A percentile compares a stretch with the other conserved stretches of the same genome.
These are phyloP conservation scores for Elephantulus edwardii DNA, from an alignment of 2,113 vertebrate genomes.

Conservation along the genomic window DNA sequence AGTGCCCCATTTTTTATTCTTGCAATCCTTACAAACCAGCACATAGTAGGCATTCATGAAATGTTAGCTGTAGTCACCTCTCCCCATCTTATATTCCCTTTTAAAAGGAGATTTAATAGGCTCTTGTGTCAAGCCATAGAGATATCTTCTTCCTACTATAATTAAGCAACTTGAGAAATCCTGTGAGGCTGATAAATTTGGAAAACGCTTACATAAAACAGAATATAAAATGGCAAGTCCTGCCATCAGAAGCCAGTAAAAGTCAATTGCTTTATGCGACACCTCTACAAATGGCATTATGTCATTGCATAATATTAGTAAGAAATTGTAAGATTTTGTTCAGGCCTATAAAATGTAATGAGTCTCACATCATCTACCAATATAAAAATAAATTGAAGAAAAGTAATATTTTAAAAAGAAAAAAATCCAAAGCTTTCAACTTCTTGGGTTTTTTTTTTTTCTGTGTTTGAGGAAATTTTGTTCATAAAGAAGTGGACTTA, in stretches of 20 bases:
- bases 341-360: slow-evolving; percentile 86
- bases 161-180: slow-evolving; percentile 87
- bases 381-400: slow-evolving; percentile 79
- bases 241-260: slow-evolving; percentile 89
- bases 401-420: slow-evolving; percentile 74
- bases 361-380: slow-evolving; percentile 85
- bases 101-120: slow-evolving; percentile 71
- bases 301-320: slow-evolving; percentile 88
- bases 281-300: slow-evolving; percentile 89
- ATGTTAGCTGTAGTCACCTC: not conserved
- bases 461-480: slow-evolving; percentile 79
- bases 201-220: slow-evolving; percentile 86
- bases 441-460: slow-evolving; percentile 79
- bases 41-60: not conserved
- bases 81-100: slow-evolving; percentile 24
- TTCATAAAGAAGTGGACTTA: slow-evolving; percentile 70
- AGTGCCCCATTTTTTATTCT: not conserved
- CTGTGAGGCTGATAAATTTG: slow-evolving; percentile 85
- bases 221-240: slow-evolving; percentile 85
- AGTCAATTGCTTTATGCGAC: slow-evolving; percentile 85
- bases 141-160: slow-evolving; percentile 85
- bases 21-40: not conserved
- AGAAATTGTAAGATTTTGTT: slow-evolving; percentile 85
- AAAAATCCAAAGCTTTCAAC: slow-evolving; percentile 70
- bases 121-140: slow-evolving; percentile 79